Evolutionary conservation across 2,888 invertebrate species (phyloP), one percentile per base, ranked within the genome.

Genomic region (Orchesella flavescens): DNA sequence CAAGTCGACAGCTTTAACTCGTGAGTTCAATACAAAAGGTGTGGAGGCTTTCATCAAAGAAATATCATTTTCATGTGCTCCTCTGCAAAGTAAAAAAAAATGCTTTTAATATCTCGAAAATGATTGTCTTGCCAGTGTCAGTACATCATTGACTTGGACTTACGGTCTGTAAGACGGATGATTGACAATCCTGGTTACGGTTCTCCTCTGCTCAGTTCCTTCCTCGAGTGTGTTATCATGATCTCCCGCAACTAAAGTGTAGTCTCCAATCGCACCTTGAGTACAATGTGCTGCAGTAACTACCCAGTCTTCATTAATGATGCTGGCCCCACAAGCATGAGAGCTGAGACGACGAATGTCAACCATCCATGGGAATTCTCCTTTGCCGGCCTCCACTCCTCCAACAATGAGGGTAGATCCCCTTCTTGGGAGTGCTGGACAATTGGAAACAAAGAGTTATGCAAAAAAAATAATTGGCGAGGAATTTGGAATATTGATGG

Each of bases 11-110:
- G 87, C 77, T 55, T 66, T 23, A 57, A 88, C 85, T 9, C 73
- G 53, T 1, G 13, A 10, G 46, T 81, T 84, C 23, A 87, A 71
- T 13, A 43, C 59, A 46, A 88, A 82, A 9, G 86, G 79, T 0
- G 69, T 53, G 10, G 83, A 83, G 5, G 88, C 74, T 10, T 81
- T 78, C 63, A 87, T 66, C 10, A 88, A 71, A n/a, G 88, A 87
- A 68, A 88, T 86, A 82, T 88, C 88, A 61, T 87, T 86, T 69
- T 85, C 83, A 34, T 85, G 76, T n/a, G 65, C 59, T 21, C 72
- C 71, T 1, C 73, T 68, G 66, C 7, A 63, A 53, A 77, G 10
- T n/a, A n/a, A n/a, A n/a, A n/a, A n/a, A n/a, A n/a, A n/a, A n/a
- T n/a, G n/a, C n/a, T n/a, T n/a, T n/a, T n/a, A n/a, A n/a, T n/a